phyloP scores from a whole-genome alignment of 2,888 invertebrate genomes.

The Pteria penguin region DNA sequence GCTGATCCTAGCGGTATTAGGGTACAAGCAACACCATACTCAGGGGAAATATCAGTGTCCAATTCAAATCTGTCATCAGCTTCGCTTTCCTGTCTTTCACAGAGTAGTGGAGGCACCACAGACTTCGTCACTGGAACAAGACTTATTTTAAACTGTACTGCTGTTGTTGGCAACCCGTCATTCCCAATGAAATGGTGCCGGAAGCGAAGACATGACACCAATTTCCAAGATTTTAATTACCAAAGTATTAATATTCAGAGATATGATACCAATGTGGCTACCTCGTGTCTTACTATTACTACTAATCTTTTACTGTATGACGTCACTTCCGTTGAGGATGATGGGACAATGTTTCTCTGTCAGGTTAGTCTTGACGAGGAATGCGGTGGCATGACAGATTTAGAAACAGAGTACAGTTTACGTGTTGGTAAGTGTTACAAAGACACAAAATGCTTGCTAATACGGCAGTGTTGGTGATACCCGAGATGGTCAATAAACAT shows the following conservation, averaged over 20 bases:
- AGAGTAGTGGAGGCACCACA: too few species aligned
- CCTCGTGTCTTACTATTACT: background rate
- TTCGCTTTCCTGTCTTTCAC: too few species aligned
- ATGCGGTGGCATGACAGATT: background rate
- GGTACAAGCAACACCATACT: too few species aligned
- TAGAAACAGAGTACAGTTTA: too few species aligned
- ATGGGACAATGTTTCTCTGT: background rate
- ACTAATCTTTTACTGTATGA: background rate
- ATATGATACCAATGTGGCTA: background rate
- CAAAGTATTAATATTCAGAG: background rate
- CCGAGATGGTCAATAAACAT: too few species aligned
- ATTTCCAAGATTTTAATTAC: background rate
- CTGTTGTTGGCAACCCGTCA: background rate
- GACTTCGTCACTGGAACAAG: background rate
- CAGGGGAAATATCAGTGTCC: too few species aligned
- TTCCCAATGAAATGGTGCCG: conserved; percentile 7
- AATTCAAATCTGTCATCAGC: too few species aligned
- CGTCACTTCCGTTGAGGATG: background rate
- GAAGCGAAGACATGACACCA: background rate
- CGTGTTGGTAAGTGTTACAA: too few species aligned
- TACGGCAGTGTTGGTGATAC: too few species aligned
- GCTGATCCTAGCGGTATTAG: too few species aligned
- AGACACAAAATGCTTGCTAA: too few species aligned
- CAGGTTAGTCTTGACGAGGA: background rate
- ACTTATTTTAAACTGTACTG: conserved; percentile 5